A percentile compares a stretch with the other conserved stretches of the same genome.
phyloP scores from a whole-genome alignment of 2,797 vertebrate genomes.

The Pantherophis vulpinus region DNA sequence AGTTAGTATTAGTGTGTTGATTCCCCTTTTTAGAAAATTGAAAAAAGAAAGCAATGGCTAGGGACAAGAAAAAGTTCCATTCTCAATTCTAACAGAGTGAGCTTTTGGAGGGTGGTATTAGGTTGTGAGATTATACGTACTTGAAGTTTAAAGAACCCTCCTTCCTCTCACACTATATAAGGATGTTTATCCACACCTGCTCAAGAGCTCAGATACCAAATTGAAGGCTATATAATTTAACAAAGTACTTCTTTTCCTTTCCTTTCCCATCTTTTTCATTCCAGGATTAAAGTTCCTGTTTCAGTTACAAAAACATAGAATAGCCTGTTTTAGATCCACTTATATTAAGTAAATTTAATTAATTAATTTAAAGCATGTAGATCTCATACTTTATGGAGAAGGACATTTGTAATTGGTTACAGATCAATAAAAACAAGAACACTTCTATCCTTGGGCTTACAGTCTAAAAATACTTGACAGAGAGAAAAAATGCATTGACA shows the following conservation, averaged over 20 bases:
- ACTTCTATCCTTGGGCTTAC: background rate
- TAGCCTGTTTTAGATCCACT: background rate
- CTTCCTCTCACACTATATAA: background rate
- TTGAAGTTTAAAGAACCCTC: background rate
- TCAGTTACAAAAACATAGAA: background rate
- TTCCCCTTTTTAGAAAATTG: background rate
- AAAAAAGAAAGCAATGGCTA: background rate
- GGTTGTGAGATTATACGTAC: background rate
- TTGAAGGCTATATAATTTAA: background rate
- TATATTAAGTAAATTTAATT: background rate
- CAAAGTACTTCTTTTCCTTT: background rate
- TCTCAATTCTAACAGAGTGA: background rate
- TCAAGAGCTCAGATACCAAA: background rate
- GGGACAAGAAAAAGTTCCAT: background rate
- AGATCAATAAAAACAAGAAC: background rate
- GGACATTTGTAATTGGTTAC: background rate
- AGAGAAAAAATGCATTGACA: background rate
- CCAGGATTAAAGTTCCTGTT: background rate
- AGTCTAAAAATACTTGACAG: background rate
- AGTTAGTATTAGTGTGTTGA: background rate
- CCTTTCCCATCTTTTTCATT: background rate
- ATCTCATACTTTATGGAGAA: background rate
- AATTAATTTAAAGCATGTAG: background rate
- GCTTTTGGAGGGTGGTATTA: background rate
- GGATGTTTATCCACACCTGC: background rate